Conservation (phyloP, 1,140 invertebrate genomes). For the Trichonephila inaurata region DNA sequence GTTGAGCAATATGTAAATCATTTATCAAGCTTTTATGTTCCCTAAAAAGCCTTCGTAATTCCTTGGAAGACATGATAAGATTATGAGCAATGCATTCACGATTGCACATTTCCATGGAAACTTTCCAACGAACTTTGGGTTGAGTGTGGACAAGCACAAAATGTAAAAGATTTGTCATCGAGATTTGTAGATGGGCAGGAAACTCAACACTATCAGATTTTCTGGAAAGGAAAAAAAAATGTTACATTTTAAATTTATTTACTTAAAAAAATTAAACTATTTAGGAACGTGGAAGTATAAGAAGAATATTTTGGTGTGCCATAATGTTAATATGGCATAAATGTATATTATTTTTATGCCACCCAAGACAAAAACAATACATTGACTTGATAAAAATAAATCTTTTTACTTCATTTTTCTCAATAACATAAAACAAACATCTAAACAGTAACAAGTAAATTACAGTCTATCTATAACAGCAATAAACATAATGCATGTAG, state of each 20-base stretch:
- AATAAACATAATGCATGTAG: no score
- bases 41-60: conserved; percentile 36
- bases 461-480: no score
- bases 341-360: no score
- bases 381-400: no score
- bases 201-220: conserved; percentile 88
- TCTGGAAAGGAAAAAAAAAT: conserved; percentile 81
- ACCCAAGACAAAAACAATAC: no score
- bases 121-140: conserved; percentile 67
- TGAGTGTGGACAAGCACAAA: conserved; percentile 86
- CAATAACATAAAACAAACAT: no score
- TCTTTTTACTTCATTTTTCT: no score
- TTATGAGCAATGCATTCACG: conserved; percentile 70
- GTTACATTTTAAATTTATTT: not conserved
- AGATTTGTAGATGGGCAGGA: conserved; percentile 84
- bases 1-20: conserved; percentile 60
- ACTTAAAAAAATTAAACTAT: not conserved
- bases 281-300: no score
- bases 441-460: no score
- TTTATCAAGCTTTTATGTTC: conserved; percentile 52
- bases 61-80: conserved; percentile 56
- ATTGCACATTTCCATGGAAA: conserved; percentile 72
- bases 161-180: conserved; percentile 86
- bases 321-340: no score
- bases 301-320: no score